These are phyloP conservation scores for Vulpes ferrilata DNA, from an alignment of 2,113 vertebrate genomes.

Conservation along the genomic window DNA sequence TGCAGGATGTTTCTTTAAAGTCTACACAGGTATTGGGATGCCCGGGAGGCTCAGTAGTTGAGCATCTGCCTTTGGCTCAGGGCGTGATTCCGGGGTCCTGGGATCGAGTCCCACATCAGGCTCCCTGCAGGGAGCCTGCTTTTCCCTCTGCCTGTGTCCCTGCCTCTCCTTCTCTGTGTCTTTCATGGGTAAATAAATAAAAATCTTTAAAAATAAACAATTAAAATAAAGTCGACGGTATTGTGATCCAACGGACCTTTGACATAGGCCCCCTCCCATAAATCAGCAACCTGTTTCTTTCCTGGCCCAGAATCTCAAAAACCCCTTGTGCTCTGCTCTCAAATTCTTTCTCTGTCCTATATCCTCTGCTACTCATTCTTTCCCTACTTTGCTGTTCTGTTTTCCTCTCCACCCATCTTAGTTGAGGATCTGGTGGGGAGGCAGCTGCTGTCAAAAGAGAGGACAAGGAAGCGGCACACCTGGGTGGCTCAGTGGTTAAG, in stretches of 20 bases:
- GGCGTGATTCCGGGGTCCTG: no score
- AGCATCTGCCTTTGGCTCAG: no score
- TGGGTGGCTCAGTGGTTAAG: no score
- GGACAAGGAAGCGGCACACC: constrained; percentile 57
- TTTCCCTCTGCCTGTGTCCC: no score
- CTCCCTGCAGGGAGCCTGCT: no score
- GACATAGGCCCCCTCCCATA: background rate
- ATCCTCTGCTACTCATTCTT: background rate
- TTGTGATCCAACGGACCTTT: background rate
- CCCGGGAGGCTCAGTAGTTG: no score
- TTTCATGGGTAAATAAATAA: no score
- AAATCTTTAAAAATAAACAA: no score
- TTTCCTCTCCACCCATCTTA: background rate
- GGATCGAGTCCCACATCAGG: no score
- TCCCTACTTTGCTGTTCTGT: background rate
- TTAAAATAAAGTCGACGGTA: background rate
- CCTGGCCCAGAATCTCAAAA: constrained; percentile 61
- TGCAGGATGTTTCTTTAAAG: background rate
- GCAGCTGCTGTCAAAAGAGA: constrained; percentile 72
- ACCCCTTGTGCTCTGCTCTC: background rate
- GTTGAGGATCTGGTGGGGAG: constrained; percentile 65
- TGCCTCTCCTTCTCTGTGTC: no score
- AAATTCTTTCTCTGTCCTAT: background rate
- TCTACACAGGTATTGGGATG: no score
- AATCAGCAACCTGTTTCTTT: background rate